These are phyloP conservation scores for Colletes collaris DNA, from an alignment of 2,888 invertebrate genomes.

Conservation along the genomic window DNA sequence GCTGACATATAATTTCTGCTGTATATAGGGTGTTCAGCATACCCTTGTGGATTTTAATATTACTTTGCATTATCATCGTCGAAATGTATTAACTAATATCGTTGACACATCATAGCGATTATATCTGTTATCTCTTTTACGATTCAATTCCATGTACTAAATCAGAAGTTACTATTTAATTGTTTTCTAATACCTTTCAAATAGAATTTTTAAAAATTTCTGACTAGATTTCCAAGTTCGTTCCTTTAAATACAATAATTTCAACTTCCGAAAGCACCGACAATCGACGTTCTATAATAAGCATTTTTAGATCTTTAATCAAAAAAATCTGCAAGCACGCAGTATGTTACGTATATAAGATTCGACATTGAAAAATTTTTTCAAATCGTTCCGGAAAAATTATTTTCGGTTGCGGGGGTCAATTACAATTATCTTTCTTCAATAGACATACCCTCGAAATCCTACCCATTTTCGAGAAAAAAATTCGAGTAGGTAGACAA, in stretches of 20 bases:
- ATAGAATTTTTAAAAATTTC: neutral
- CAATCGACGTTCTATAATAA: neutral
- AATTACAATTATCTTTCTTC: no score
- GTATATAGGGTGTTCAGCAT: conserved; percentile 47
- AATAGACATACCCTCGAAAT: no score
- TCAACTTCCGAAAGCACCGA: no score
- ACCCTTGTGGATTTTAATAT: conserved; percentile 26
- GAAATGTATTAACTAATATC: conserved; percentile 3
- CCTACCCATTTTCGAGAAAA: no score
- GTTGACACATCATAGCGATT: neutral
- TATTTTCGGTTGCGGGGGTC: no score
- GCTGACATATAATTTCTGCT: conserved; percentile 51
- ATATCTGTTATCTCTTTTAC: neutral
- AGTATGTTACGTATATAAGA: no score
- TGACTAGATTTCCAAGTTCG: no score
- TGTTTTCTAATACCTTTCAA: neutral
- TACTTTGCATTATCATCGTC: conserved; percentile 19
- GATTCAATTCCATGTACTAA: neutral
- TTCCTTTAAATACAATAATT: no score
- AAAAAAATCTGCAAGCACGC: conserved; percentile 7
- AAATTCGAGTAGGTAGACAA: no score
- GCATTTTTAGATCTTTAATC: conserved; percentile 12
- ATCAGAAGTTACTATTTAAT: neutral
- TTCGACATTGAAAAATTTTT: no score
- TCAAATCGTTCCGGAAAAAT: no score